Evolutionary conservation across 2,797 vertebrate species (phyloP), one percentile per base, ranked within the genome.

Genomic region (Melanogrammus aeglefinus): DNA sequence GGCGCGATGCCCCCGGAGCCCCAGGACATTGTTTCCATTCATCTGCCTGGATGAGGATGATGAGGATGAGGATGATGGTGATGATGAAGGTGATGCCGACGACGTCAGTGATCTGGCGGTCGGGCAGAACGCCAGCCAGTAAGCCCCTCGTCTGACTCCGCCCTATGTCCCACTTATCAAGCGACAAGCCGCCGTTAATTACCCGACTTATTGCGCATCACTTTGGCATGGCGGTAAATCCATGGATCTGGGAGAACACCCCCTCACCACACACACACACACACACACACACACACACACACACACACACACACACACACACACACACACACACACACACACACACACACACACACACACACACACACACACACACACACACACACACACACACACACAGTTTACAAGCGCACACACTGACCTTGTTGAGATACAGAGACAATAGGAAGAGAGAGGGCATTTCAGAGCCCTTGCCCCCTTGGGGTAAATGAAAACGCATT

Each of bases 121-220:
- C 57, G 21, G 57, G 6, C 57, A 7, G 57, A 8, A 4, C 6
- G 57, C 57, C 57, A 63, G 57, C 57, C 57, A 24, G 57, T 63
- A 63, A 66, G 63, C 63, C 63, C 63, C 27, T 27, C 24, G n/a
- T 66, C 24, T 10, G 63, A 66, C 63, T 27, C 24, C 57, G n/a
- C 57, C 88, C 89, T 86, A 82, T 85, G 75, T 76, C 75, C 21
- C 47, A 14, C 24, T 80, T 79, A 92, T 93, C 87, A 92, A 78
- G 80, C 79, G 88, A 89, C 83, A 91, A 89, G 85, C 87, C 82
- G 86, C 86, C 88, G 91, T 92, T 94, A 93, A 95, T 95, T 94
- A 92, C 83, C 74, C 41, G 82, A 85, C 88, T 82, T 91, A 92
- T 92, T 91, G 88, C 86, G 91, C 89, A 88, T 89, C 86, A 76